A percentile compares a stretch with the other conserved stretches of the same genome.
Conservation (phyloP, 2,113 vertebrate genomes). For the Hucho hucho region DNA sequence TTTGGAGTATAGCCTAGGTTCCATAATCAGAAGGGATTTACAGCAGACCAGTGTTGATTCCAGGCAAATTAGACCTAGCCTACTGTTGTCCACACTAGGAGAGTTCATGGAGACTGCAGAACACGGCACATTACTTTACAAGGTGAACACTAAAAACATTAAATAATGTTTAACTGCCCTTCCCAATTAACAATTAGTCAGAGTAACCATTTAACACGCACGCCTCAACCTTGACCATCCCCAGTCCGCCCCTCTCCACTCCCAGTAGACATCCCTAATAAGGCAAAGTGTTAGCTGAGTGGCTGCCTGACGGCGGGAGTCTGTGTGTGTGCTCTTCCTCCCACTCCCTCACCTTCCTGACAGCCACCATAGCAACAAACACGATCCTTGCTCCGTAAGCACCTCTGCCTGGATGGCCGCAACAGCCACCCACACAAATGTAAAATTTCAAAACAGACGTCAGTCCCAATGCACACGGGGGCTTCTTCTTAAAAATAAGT, state of each 20-base stretch:
- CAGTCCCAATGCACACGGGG: no score
- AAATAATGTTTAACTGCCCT: no score
- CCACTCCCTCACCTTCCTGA: background rate
- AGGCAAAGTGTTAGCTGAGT: slow-evolving; percentile 75
- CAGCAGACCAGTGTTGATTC: no score
- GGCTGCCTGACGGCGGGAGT: slow-evolving; percentile 47
- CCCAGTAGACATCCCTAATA: slow-evolving; percentile 70
- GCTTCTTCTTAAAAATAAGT: background rate
- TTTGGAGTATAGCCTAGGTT: no score
- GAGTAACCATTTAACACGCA: no score
- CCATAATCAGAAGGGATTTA: no score
- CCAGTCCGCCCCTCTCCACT: slow-evolving; percentile 30
- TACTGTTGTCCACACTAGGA: background rate
- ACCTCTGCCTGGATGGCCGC: background rate
- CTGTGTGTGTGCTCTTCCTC: slow-evolving; percentile 7
- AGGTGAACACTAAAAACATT: background rate
- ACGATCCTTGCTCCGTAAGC: background rate
- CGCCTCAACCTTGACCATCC: background rate
- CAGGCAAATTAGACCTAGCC: no score
- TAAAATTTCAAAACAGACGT: slow-evolving; percentile 17
- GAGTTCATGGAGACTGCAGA: no score
- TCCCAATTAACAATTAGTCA: no score
- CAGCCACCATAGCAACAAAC: slow-evolving; percentile 10
- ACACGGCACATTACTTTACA: background rate
- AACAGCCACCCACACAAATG: slow-evolving; percentile 14